Evolutionary conservation across 1,140 invertebrate species (phyloP).

Genomic region (Pseudomyrmex dendroicus): DNA sequence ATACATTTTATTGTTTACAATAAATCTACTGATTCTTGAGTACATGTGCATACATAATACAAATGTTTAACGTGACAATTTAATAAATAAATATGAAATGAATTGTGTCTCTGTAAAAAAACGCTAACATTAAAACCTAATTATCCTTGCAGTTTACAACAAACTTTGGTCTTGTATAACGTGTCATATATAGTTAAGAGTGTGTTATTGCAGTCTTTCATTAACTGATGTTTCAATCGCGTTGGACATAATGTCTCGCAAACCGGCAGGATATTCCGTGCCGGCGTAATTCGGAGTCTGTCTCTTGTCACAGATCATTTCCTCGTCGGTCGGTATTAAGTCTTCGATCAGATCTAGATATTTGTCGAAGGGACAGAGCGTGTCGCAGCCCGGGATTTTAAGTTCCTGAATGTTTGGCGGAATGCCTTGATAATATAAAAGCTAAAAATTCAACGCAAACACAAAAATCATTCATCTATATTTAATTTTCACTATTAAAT

Average conservation of each 20-base stretch:
- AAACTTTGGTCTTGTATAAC: no score
- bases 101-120: background rate
- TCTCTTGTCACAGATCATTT: slow-evolving; percentile 69
- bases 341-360: slow-evolving; percentile 62
- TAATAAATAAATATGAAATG: slow-evolving; percentile 38
- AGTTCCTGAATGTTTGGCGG: slow-evolving; percentile 83
- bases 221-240: slow-evolving; percentile 3
- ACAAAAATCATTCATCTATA: background rate
- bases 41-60: background rate
- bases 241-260: slow-evolving; percentile 10
- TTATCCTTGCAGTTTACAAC: no score
- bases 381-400: slow-evolving; percentile 86
- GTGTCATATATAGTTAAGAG: no score
- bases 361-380: slow-evolving; percentile 85
- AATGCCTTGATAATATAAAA: slow-evolving; percentile 85
- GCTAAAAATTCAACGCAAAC: slow-evolving; percentile 38
- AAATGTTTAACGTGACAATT: slow-evolving; percentile 16
- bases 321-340: slow-evolving; percentile 65
- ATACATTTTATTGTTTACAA: no score
- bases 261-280: background rate
- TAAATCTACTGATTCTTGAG: background rate
- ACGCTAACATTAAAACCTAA: no score
- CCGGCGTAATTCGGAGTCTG: background rate
- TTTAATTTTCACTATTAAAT: background rate
- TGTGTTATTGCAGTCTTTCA: background rate